Evolutionary conservation across 2,888 invertebrate species (phyloP).

Genomic region (Drosophila diplacantha): DNA sequence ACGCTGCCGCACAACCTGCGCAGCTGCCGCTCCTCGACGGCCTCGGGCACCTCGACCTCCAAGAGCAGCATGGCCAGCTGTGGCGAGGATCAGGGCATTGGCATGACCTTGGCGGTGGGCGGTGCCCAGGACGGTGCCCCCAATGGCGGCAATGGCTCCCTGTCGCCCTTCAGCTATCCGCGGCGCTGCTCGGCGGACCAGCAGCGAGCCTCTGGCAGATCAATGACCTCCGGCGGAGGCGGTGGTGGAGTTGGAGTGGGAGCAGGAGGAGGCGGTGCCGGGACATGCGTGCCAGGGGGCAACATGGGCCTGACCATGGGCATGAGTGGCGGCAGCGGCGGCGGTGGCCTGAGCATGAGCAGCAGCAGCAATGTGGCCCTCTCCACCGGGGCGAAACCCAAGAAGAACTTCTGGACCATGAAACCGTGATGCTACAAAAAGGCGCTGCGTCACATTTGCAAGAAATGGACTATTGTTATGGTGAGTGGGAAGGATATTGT

Average conservation of each 20-base stretch:
- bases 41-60: constrained; percentile 77
- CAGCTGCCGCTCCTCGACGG: constrained; percentile 77
- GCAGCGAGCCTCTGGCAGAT: constrained; percentile 74
- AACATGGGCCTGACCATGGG: constrained; percentile 6
- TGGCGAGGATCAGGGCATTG: constrained; percentile 76
- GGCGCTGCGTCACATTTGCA: constrained; percentile 73
- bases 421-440: constrained; percentile 78
- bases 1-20: constrained; percentile 75
- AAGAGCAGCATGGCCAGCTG: constrained; percentile 78
- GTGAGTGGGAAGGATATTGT: constrained; percentile 59
- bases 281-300: neutral
- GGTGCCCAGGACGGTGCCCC: constrained; percentile 7
- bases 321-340: constrained; percentile 1
- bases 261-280: neutral
- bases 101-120: constrained; percentile 43
- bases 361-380: constrained; percentile 38
- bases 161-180: constrained; percentile 75
- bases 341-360: constrained; percentile 14
- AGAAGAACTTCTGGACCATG: constrained; percentile 78
- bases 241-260: neutral
- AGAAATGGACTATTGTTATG: constrained; percentile 77
- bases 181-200: constrained; percentile 76
- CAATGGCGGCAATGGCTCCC: constrained; percentile 37
- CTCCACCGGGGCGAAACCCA: constrained; percentile 74
- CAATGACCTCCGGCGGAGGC: constrained; percentile 27